Conservation (phyloP, 2,797 vertebrate species). For the Xenops minutus region DNA sequence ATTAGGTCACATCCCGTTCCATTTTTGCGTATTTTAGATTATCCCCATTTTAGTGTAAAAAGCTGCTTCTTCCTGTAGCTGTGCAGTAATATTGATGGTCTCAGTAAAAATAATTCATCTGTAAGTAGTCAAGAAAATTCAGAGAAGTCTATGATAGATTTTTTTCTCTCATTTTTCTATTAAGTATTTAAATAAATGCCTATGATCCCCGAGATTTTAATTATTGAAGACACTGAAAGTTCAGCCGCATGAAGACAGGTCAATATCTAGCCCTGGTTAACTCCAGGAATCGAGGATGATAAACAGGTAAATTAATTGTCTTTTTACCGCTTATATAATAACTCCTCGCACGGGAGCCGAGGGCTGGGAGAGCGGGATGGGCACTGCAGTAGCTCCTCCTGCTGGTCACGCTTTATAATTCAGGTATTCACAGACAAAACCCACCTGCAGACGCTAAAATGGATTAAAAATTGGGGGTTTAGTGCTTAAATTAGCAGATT, state of each 20-base stretch:
- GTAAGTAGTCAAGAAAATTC: background rate
- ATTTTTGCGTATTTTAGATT: background rate
- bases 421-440: fast-evolving
- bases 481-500: background rate
- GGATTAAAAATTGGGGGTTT: background rate
- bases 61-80: background rate
- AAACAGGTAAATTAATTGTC: background rate
- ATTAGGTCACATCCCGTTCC: background rate
- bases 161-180: background rate
- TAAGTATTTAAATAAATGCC: background rate
- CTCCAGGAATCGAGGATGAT: background rate
- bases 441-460: background rate
- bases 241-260: conserved; percentile 41
- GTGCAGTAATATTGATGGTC: background rate
- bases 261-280: background rate
- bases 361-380: background rate
- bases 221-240: conserved; percentile 59
- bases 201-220: background rate
- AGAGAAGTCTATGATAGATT: background rate
- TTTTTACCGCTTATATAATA: background rate
- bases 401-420: background rate
- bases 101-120: background rate
- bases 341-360: background rate
- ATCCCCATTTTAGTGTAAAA: background rate
- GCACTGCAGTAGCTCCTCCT: conserved; percentile 66